A percentile compares a stretch with the other conserved stretches of the same genome.
These are phyloP conservation scores for Carassius gibelio DNA, from an alignment of 2,113 vertebrate species.

Conservation along the genomic window DNA sequence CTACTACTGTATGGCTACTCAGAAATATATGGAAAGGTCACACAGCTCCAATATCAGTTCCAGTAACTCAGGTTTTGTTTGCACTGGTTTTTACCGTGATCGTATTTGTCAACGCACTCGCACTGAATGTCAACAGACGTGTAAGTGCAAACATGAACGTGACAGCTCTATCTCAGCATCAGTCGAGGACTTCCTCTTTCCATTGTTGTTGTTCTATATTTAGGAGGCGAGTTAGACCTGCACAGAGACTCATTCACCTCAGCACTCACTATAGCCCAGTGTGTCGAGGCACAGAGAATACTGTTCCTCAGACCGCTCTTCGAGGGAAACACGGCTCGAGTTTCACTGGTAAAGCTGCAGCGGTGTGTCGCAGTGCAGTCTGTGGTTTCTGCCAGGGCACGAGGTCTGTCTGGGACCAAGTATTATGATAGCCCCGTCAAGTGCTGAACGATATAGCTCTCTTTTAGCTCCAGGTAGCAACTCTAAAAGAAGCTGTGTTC, in stretches of 20 bases:
- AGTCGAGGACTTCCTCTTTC: conserved; percentile 28
- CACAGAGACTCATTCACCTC: conserved; percentile 56
- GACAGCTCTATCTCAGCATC: conserved; percentile 31
- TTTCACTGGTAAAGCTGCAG: conserved; percentile 46
- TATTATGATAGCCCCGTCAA: conserved; percentile 53
- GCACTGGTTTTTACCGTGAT: background rate
- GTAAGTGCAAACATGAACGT: background rate
- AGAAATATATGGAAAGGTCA: background rate
- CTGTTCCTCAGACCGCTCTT: conserved; percentile 39
- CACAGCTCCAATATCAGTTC: conserved; percentile 9
- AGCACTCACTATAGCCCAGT: conserved; percentile 41
- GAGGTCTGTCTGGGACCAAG: conserved; percentile 45
- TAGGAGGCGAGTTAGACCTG: conserved; percentile 31
- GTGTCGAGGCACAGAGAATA: conserved; percentile 49
- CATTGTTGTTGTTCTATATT: conserved; percentile 60
- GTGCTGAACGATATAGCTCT: conserved; percentile 42
- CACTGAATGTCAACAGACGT: background rate
- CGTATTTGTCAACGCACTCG: background rate
- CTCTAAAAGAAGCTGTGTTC: conserved; percentile 51
- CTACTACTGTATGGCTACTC: background rate
- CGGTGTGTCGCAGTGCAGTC: conserved; percentile 35
- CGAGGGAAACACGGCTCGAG: conserved; percentile 42
- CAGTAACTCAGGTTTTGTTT: background rate
- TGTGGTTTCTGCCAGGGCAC: conserved; percentile 52
- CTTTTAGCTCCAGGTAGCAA: conserved; percentile 46